Conservation (phyloP, 2,797 vertebrate species). For the Typhlichthys subterraneus region DNA sequence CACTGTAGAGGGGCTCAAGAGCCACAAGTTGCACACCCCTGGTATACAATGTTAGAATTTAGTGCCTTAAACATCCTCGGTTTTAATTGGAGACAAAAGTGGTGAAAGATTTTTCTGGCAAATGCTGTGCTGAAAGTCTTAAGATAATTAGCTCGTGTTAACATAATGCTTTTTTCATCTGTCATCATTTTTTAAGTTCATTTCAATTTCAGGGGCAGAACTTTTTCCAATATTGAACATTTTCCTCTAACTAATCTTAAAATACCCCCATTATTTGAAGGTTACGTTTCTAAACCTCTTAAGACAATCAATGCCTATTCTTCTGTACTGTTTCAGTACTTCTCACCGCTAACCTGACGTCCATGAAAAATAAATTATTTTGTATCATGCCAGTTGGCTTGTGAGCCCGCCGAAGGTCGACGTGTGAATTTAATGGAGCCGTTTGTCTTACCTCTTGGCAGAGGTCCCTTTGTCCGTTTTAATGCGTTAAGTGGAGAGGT, state of each 20-base stretch:
- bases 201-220: conserved; percentile 16
- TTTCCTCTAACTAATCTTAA: conserved; percentile 1
- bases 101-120: no score
- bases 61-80: no score
- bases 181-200: background rate
- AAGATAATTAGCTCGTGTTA: no score
- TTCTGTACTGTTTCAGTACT: conserved; percentile 42
- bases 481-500: conserved; percentile 56
- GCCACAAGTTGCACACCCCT: no score
- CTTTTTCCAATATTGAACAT: background rate
- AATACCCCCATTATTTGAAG: conserved; percentile 11
- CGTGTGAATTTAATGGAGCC: conserved; percentile 63
- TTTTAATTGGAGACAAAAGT: no score
- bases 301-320: conserved; percentile 18
- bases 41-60: no score
- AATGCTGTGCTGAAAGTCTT: no score
- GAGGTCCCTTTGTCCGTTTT: conserved; percentile 58
- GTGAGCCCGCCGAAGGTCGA: conserved; percentile 56
- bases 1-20: no score
- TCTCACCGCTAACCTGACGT: conserved; percentile 37
- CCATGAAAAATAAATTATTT: conserved; percentile 61
- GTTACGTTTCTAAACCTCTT: no score
- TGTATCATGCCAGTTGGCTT: conserved; percentile 50
- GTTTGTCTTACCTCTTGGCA: conserved; percentile 64
- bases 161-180: no score